These are phyloP conservation scores for Gymnocheta viridis DNA, from an alignment of 2,888 invertebrate genomes.

Conservation along the genomic window DNA sequence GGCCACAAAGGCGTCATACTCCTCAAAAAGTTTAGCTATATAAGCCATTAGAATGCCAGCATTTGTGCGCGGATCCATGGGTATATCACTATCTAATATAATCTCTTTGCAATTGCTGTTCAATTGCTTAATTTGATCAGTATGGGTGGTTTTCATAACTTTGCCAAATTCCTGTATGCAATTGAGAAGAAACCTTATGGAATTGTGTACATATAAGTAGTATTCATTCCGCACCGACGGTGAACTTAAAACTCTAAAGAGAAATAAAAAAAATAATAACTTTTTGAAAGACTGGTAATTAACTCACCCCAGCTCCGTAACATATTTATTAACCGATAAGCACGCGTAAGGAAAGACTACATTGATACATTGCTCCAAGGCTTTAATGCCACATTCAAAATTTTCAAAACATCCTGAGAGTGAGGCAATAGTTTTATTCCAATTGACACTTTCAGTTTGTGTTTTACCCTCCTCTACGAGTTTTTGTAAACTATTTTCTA, in stretches of 20 bases:
- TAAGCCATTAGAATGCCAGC: conserved; percentile 84
- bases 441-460: conserved; percentile 69
- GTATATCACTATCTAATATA: conserved; percentile 83
- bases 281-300: background rate
- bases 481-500: conserved; percentile 72
- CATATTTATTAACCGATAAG: conserved; percentile 75
- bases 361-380: conserved; percentile 73
- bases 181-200: conserved; percentile 81
- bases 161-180: conserved; percentile 81
- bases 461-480: conserved; percentile 69
- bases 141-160: conserved; percentile 70
- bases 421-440: conserved; percentile 76
- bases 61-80: conserved; percentile 86
- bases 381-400: conserved; percentile 77
- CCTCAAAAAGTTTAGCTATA: conserved; percentile 82
- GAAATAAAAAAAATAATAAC: background rate
- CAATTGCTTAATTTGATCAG: conserved; percentile 70
- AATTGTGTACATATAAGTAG: conserved; percentile 80
- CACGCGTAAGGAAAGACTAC: conserved; percentile 75
- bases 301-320: conserved; percentile 75
- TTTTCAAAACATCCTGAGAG: conserved; percentile 79
- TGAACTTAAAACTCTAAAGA: conserved; percentile 74
- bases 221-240: conserved; percentile 80
- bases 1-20: conserved; percentile 73
- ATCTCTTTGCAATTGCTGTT: conserved; percentile 75